Conservation (phyloP, 1,140 invertebrate species). For the Eciton burchellii region DNA sequence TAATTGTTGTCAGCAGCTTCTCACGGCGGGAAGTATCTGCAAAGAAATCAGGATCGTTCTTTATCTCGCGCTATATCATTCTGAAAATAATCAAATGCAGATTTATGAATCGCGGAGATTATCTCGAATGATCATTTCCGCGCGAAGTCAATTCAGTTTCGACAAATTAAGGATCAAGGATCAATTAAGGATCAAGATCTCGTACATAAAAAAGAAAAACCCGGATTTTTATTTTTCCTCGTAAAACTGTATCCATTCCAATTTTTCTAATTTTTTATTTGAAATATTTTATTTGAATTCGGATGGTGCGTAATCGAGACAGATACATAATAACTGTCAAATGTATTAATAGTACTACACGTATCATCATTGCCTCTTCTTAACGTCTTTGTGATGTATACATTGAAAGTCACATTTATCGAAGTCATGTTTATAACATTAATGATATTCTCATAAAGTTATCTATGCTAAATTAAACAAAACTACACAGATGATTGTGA, state of each 20-base stretch:
- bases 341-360: no score
- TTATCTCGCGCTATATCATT: slow-evolving; percentile 38
- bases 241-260: neutral
- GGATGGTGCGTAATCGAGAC: no score
- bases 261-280: no score
- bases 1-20: slow-evolving; percentile 85
- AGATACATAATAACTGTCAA: no score
- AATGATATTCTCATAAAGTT: no score
- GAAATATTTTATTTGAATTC: no score
- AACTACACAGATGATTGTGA: no score
- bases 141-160: neutral
- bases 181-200: neutral
- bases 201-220: slow-evolving; percentile 4
- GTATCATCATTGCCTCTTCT: no score
- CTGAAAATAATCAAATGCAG: neutral
- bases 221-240: slow-evolving; percentile 6
- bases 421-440: no score
- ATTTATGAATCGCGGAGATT: slow-evolving; percentile 26
- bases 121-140: slow-evolving; percentile 27
- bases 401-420: no score
- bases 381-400: no score
- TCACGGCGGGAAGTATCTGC: slow-evolving; percentile 78
- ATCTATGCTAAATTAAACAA: no score
- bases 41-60: slow-evolving; percentile 49
- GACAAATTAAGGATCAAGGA: slow-evolving; percentile 29